phyloP scores from a whole-genome alignment of 1,140 invertebrate species.

The Philotrypesis tridentata region DNA sequence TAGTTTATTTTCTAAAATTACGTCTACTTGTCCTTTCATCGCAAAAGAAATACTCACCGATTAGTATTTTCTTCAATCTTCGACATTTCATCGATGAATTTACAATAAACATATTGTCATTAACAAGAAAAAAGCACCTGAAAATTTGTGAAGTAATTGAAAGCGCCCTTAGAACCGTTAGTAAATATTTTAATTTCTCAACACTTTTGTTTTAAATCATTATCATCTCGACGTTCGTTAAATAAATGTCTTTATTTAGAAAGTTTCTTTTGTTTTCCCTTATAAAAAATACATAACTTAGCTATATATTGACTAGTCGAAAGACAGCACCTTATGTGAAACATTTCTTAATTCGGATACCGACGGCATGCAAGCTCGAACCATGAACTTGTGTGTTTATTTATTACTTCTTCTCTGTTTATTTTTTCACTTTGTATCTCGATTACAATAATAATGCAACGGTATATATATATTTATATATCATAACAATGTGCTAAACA shows the following conservation, averaged over 20 bases:
- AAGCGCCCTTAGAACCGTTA: conserved; percentile 7
- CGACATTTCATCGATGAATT: conserved; percentile 39
- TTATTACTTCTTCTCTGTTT: neutral
- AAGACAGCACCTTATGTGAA: conserved; percentile 51
- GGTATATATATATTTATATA: neutral
- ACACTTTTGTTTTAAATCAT: conserved; percentile 45
- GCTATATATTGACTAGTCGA: conserved; percentile 68
- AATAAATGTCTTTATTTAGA: conserved; percentile 37
- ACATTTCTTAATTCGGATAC: conserved; percentile 33
- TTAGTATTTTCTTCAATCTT: conserved; percentile 39
- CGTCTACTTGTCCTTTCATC: neutral
- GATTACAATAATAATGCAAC: conserved; percentile 25
- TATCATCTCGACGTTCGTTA: conserved; percentile 34
- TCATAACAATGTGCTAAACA: neutral
- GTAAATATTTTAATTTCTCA: neutral
- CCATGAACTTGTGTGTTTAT: conserved; percentile 12
- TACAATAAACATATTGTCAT: conserved; percentile 36
- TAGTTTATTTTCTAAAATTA: conserved; percentile 7
- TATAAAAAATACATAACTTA: conserved; percentile 68
- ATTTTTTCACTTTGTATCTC: neutral
- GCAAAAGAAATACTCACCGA: conserved; percentile 48
- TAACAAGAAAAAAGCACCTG: conserved; percentile 17
- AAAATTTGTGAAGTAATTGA: conserved; percentile 28
- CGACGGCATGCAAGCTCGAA: conserved; percentile 43
- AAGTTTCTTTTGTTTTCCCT: conserved; percentile 36